A percentile compares a stretch with the other conserved stretches of the same genome.
These are phyloP conservation scores for Lutjanus argentimaculatus DNA, from an alignment of 2,797 vertebrate genomes.

Conservation along the genomic window DNA sequence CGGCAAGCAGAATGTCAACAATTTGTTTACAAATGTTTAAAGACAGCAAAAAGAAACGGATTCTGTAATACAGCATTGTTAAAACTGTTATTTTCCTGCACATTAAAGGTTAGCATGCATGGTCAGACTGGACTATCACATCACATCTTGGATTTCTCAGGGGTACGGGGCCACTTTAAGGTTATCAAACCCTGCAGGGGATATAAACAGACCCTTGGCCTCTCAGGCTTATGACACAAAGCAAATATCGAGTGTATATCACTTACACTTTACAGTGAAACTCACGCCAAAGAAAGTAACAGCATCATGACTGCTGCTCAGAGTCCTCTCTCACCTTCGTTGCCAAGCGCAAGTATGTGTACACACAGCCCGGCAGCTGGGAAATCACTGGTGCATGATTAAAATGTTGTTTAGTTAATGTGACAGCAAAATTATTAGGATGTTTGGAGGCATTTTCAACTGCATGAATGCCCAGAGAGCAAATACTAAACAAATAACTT, in stretches of 20 bases:
- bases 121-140: not conserved
- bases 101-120: conserved; percentile 2
- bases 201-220: conserved; percentile 56
- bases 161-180: conserved; percentile 17
- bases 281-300: conserved; percentile 61
- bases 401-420: conserved; percentile 68
- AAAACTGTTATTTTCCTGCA: not conserved
- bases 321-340: conserved; percentile 56
- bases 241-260: conserved; percentile 67
- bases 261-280: conserved; percentile 74
- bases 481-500: not conserved
- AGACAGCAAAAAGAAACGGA: not conserved
- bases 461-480: conserved; percentile 26
- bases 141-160: conserved; percentile 20
- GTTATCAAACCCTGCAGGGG: conserved; percentile 40
- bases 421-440: conserved; percentile 65
- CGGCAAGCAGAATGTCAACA: conserved; percentile 1
- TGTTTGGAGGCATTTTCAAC: conserved; percentile 37
- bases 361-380: conserved; percentile 22
- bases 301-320: conserved; percentile 43
- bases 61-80: conserved; percentile 12
- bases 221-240: conserved; percentile 64
- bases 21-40: not conserved
- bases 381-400: conserved; percentile 41
- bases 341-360: conserved; percentile 57